phyloP scores from a whole-genome alignment of 2,113 vertebrate genomes.

The Leucopternis melanops region DNA sequence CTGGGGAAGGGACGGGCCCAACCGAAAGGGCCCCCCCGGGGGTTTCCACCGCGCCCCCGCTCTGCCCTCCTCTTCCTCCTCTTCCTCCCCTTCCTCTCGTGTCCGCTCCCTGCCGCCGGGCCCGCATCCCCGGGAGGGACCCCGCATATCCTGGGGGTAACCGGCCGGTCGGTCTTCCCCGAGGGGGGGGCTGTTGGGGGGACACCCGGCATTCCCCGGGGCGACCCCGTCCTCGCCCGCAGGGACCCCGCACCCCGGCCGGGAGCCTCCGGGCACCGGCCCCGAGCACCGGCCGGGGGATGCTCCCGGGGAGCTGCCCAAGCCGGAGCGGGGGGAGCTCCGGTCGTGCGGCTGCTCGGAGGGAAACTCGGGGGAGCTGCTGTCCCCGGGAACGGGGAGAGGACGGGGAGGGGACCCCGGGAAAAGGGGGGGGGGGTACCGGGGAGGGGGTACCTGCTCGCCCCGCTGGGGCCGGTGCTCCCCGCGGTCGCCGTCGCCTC shows the following conservation, averaged over 20 bases:
- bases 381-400: background rate
- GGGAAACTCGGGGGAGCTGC: background rate
- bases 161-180: background rate
- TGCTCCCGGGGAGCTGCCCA: background rate
- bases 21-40: background rate
- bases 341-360: background rate
- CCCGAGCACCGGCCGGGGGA: background rate
- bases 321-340: background rate
- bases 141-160: background rate
- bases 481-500: background rate
- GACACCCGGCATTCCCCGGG: too few relatives aligned
- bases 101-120: background rate
- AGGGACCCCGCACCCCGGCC: rapidly evolving
- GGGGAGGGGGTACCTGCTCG: background rate
- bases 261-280: background rate
- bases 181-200: too few relatives aligned
- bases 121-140: background rate
- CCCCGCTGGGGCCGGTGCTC: background rate
- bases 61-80: too few relatives aligned
- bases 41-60: background rate
- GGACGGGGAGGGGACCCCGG: background rate
- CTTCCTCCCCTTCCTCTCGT: background rate
- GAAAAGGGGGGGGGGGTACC: background rate
- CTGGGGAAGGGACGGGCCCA: background rate
- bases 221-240: background rate